phyloP scores from a whole-genome alignment of 2,888 invertebrate species.

The Leptinotarsa tumamoca region DNA sequence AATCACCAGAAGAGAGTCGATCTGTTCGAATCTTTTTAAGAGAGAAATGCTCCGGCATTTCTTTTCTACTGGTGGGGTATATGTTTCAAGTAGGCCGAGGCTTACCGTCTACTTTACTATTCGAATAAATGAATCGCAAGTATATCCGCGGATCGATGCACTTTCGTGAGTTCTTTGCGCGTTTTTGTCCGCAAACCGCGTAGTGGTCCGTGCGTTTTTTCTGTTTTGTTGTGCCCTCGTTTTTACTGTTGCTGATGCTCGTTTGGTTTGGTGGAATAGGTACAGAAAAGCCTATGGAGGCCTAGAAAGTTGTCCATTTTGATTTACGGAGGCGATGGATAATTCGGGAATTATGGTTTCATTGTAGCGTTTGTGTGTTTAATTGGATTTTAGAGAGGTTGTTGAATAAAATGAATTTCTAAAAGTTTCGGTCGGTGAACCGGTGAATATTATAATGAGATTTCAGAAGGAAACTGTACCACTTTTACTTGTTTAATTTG shows the following conservation, averaged over 20 bases:
- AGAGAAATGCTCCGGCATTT: slow-evolving; percentile 38
- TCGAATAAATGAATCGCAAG: slow-evolving; percentile 31
- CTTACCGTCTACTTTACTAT: slow-evolving; percentile 41
- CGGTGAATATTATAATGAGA: neutral
- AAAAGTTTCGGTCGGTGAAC: neutral
- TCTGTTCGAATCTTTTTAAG: slow-evolving; percentile 3
- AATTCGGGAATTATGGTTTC: slow-evolving; percentile 1
- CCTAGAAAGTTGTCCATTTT: slow-evolving; percentile 7
- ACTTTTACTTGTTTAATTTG: neutral
- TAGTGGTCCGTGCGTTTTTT: slow-evolving; percentile 8
- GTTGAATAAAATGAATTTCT: neutral
- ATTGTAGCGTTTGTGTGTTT: neutral
- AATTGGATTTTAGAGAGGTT: neutral
- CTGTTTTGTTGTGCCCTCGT: slow-evolving; percentile 12
- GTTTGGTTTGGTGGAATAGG: slow-evolving; percentile 20
- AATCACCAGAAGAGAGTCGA: slow-evolving; percentile 19
- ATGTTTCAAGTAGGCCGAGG: slow-evolving; percentile 50
- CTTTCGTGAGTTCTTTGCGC: slow-evolving; percentile 19
- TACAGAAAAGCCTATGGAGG: neutral
- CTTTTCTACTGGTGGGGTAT: slow-evolving; percentile 45
- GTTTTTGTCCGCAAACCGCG: slow-evolving; percentile 18
- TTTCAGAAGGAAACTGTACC: slow-evolving; percentile 2
- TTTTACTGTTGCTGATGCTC: neutral
- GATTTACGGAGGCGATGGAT: neutral
- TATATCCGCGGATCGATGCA: slow-evolving; percentile 22